Evolutionary conservation across 2,888 invertebrate species (phyloP).

Genomic region (Eurois occulta): DNA sequence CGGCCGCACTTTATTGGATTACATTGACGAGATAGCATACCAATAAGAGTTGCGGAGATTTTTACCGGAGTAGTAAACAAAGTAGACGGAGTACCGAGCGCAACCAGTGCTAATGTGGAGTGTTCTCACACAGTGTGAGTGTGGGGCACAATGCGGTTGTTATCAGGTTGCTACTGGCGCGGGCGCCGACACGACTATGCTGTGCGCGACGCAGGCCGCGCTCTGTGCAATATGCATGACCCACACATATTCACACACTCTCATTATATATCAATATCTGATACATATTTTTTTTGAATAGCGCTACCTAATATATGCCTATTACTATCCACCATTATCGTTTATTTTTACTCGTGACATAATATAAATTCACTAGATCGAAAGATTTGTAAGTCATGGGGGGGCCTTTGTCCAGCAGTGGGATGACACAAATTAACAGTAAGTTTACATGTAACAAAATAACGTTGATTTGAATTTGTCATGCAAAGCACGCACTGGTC

Average conservation of each 20-base stretch:
- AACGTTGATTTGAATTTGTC: neutral
- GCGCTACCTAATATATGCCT: too few species aligned
- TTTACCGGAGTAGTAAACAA: conserved; percentile 6
- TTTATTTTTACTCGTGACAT: neutral
- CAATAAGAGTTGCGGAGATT: conserved; percentile 33
- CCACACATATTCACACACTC: too few species aligned
- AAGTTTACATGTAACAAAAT: neutral
- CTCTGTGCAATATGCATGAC: neutral
- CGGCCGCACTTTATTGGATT: conserved; percentile 57
- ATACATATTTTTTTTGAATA: too few species aligned
- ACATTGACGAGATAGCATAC: conserved; percentile 40
- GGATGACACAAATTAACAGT: neutral
- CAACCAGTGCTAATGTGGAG: neutral
- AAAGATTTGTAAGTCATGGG: neutral
- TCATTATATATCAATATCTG: neutral
- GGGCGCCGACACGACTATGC: neutral
- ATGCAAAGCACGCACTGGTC: too few species aligned
- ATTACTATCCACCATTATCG: neutral
- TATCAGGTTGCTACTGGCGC: neutral
- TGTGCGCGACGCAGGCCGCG: neutral
- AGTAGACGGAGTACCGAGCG: neutral
- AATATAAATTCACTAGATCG: neutral
- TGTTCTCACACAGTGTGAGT: neutral
- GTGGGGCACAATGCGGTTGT: neutral
- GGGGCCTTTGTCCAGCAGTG: neutral